Conservation (phyloP, 2,797 vertebrate genomes). For the Pangasius macronema region DNA sequence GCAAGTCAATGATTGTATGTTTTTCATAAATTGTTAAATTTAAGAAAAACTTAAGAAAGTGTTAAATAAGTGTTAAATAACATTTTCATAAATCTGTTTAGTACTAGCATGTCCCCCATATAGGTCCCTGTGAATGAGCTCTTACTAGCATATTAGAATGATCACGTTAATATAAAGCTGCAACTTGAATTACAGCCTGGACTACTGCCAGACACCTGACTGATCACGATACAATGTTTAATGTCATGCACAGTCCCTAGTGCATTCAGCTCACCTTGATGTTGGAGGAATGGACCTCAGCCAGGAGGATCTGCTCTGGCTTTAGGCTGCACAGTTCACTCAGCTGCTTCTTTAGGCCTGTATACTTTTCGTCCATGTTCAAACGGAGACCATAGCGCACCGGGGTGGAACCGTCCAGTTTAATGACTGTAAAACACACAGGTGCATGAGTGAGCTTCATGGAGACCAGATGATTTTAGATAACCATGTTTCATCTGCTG, state of each 20-base stretch:
- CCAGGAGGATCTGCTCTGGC: constrained; percentile 94
- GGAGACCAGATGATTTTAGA: neutral
- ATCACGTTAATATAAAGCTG: neutral
- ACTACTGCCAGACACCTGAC: neutral
- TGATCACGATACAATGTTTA: neutral
- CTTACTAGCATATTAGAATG: neutral
- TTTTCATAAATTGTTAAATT: no score
- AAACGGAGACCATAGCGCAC: constrained; percentile 89
- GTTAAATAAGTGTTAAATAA: neutral
- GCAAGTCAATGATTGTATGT: neutral
- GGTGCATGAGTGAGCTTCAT: neutral
- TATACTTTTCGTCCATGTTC: constrained; percentile 99
- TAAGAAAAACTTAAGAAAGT: no score
- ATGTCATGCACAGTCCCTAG: neutral
- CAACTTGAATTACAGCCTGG: neutral
- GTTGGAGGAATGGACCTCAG: constrained; percentile 94
- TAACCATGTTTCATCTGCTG: constrained; percentile 15
- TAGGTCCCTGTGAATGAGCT: neutral
- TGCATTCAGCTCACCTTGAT: constrained; percentile 84
- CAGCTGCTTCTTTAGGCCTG: constrained; percentile 93
- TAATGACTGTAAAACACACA: constrained; percentile 82
- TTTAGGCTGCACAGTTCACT: constrained; percentile 94
- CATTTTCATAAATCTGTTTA: neutral
- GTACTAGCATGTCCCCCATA: neutral
- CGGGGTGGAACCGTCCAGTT: constrained; percentile 93